These are phyloP conservation scores for Cyphomyrus discorhynchus DNA, from an alignment of 2,113 vertebrate genomes.

Conservation along the genomic window DNA sequence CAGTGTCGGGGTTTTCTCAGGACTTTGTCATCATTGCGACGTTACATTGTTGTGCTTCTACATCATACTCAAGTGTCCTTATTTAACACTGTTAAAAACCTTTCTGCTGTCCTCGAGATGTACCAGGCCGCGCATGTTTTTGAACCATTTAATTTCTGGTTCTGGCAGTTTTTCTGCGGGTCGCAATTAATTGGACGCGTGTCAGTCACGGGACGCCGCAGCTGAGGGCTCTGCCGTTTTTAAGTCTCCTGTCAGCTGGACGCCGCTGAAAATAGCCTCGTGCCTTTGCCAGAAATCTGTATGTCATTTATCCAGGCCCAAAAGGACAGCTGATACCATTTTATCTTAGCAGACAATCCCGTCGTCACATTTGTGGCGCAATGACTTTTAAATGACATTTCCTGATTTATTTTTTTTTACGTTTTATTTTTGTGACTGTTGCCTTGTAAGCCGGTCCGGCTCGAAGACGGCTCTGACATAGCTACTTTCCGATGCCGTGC, in stretches of 20 bases:
- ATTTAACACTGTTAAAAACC: background rate
- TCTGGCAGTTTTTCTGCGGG: background rate
- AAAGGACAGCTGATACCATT: background rate
- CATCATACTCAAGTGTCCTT: background rate
- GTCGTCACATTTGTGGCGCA: background rate
- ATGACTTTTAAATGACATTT: constrained; percentile 8
- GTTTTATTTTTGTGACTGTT: background rate
- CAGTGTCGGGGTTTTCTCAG: background rate
- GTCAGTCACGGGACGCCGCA: constrained; percentile 11
- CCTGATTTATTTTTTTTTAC: background rate
- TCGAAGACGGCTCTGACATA: background rate
- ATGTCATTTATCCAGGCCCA: background rate
- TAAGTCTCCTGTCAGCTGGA: constrained; percentile 8
- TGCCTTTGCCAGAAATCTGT: background rate
- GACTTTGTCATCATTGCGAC: background rate
- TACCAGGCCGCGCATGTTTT: background rate
- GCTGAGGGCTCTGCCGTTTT: background rate
- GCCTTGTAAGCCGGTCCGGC: background rate
- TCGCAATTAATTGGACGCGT: background rate
- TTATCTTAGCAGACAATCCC: background rate
- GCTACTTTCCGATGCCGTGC: background rate
- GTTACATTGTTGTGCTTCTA: background rate
- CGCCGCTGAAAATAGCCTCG: constrained; percentile 8
- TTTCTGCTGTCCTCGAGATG: background rate
- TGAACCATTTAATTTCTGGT: background rate